Base-by-base conservation (phyloP, 92 coral and sea anemone species). In the Scolanthus callimorphus region DNA sequence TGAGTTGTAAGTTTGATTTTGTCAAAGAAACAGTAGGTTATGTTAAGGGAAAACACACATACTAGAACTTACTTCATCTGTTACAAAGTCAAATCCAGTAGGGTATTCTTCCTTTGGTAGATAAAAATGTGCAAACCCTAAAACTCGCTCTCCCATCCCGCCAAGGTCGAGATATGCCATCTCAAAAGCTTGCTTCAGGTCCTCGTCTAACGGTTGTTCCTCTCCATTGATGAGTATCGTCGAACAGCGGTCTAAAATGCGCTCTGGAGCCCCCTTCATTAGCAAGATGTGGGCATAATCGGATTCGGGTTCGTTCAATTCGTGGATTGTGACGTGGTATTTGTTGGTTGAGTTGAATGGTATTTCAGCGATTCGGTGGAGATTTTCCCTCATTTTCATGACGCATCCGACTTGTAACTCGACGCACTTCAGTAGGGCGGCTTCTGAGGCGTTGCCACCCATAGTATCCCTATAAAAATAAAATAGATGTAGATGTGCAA, bases 241-340 rank as follows among this genome's bases (percentile, higher is more conserved):
- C 22, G 79, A 63, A 53, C 98, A 92, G 37, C 98, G 91, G 25
- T 92, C 98, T 20, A 92, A 78, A 50, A 92, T 82, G 31, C 98
- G 77, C 68, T 92, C 98, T 0, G 98, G 98, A 1, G 98, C 98
- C 20, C 98, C 98, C n/a, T 92, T 92, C 82, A 92, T 88, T 31
- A 88, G 86, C 60, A 92, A 52, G 24, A 84, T 24, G 27, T 67
- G 63, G 21, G 50, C 43, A 50, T 80, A 77, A 23, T 88, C 62
- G 25, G 89, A 89, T 1, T 80, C 74, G 2, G 55, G 26, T 3
- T 82, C 84, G 1, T 78, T 73, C 39, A 79, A 73, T 49, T 88
- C 96, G 45, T 92, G 98, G 46, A 92, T 63, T 34, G 96, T 79
- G 21, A 92, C 92, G 39, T 88, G 98, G 73, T 92, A 92, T 50